Conservation (phyloP, 2,113 vertebrate genomes). For the Trochalopteron elliotii region DNA sequence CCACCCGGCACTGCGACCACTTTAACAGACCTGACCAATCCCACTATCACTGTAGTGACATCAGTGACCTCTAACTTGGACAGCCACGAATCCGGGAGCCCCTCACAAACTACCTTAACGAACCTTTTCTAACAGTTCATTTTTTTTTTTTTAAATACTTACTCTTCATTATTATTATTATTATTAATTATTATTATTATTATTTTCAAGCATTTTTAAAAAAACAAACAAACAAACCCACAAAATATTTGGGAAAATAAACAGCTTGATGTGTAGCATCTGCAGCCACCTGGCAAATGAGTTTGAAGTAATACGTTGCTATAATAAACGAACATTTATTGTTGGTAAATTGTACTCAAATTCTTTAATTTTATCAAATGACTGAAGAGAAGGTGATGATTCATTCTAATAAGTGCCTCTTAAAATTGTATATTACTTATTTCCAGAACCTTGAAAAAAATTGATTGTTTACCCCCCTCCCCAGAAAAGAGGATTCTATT, state of each 20-base stretch:
- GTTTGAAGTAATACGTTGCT: constrained; percentile 77
- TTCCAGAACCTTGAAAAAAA: constrained; percentile 74
- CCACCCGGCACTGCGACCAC: constrained; percentile 98
- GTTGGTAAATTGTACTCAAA: constrained; percentile 67
- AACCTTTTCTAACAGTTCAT: constrained; percentile 97
- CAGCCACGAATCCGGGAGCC: constrained; percentile 98
- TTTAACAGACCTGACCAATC: constrained; percentile 99
- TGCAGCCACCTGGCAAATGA: constrained; percentile 88
- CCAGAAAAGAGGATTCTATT: neutral
- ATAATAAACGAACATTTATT: constrained; percentile 49
- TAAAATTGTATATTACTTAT: constrained; percentile 86
- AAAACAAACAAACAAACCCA: constrained; percentile 36
- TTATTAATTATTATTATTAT: constrained; percentile 70
- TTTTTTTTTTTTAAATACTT: constrained; percentile 61
- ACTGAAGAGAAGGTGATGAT: constrained; percentile 63
- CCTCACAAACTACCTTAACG: constrained; percentile 99
- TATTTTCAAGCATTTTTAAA: constrained; percentile 67
- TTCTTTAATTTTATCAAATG: constrained; percentile 34
- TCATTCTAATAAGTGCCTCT: constrained; percentile 80
- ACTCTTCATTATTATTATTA: constrained; percentile 75
- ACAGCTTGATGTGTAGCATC: constrained; percentile 88
- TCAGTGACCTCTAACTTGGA: constrained; percentile 99
- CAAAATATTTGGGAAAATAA: constrained; percentile 80
- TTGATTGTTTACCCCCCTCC: neutral
- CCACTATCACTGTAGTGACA: constrained; percentile 98